phyloP scores from a whole-genome alignment of 2,888 invertebrate species.

The Heliconius sara region DNA sequence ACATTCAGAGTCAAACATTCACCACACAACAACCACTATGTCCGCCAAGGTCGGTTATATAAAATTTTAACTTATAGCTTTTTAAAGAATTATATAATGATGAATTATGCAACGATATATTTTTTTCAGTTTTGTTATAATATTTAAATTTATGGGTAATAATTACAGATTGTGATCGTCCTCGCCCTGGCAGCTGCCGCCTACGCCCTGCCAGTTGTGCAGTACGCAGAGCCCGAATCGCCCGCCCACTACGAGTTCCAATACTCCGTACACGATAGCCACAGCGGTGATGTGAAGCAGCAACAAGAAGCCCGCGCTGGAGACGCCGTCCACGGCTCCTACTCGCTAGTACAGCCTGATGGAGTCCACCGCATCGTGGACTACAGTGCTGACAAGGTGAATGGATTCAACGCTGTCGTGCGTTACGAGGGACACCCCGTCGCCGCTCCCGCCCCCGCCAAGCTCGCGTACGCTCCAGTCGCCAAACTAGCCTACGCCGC shows the following conservation, averaged over 20 bases:
- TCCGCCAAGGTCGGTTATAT: constrained; percentile 10
- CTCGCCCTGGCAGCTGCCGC: constrained; percentile 61
- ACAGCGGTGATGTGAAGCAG: constrained; percentile 76
- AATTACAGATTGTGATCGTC: constrained; percentile 7
- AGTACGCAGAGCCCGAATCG: constrained; percentile 60
- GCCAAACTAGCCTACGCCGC: constrained; percentile 51
- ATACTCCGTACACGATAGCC: constrained; percentile 75
- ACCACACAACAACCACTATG: constrained; percentile 10
- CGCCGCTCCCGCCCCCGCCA: constrained; percentile 48
- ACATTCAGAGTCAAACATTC: background rate
- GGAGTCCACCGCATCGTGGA: constrained; percentile 58
- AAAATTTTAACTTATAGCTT: background rate
- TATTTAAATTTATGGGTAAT: background rate
- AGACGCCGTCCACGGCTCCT: constrained; percentile 74
- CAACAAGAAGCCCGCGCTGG: constrained; percentile 76
- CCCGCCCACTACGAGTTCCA: constrained; percentile 75
- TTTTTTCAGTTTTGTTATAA: background rate
- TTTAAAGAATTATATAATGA: background rate
- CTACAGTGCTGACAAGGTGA: constrained; percentile 48
- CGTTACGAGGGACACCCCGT: constrained; percentile 73
- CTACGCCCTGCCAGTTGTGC: constrained; percentile 51
- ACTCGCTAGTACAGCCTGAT: constrained; percentile 78
- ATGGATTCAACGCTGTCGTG: constrained; percentile 77
- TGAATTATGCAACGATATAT: background rate
- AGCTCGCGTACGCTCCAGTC: constrained; percentile 47